phyloP scores from a whole-genome alignment of 2,113 vertebrate species.

The Numida meleagris region DNA sequence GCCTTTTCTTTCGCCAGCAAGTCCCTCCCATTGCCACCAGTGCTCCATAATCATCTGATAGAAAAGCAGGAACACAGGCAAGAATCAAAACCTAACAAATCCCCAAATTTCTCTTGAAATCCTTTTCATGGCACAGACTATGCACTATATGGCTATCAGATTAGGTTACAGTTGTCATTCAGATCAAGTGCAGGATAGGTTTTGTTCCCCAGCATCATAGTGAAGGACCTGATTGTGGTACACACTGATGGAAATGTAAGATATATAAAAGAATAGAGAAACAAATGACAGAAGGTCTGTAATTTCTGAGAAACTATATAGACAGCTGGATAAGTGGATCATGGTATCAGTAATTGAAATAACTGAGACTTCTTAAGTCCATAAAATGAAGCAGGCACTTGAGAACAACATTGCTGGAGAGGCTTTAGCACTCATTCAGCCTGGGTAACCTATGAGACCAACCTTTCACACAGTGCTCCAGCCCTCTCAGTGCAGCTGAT shows the following conservation, averaged over 20 bases:
- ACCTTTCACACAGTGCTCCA: not conserved
- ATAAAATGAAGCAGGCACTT: constrained; percentile 23
- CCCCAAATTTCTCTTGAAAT: not conserved
- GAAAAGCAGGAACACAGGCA: not conserved
- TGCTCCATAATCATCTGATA: not conserved
- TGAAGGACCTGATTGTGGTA: not conserved
- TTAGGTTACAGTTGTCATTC: not conserved
- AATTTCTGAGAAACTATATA: not conserved
- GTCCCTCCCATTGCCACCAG: not conserved
- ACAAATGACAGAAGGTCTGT: not conserved
- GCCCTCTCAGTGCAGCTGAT: not conserved
- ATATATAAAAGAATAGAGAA: not conserved
- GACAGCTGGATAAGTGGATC: constrained; percentile 19
- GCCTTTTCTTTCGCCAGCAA: not conserved
- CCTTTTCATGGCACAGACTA: not conserved
- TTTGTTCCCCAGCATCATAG: not conserved
- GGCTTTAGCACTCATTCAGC: not conserved
- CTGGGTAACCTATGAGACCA: not conserved
- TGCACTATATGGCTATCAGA: not conserved
- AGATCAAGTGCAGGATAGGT: not conserved
- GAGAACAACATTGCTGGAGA: not conserved
- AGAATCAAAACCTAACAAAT: not conserved
- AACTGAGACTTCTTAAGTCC: constrained; percentile 4
- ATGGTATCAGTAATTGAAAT: not conserved
- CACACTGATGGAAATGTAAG: not conserved